Base-by-base conservation (phyloP, 2,888 invertebrate genomes). In the Clivina fossor region DNA sequence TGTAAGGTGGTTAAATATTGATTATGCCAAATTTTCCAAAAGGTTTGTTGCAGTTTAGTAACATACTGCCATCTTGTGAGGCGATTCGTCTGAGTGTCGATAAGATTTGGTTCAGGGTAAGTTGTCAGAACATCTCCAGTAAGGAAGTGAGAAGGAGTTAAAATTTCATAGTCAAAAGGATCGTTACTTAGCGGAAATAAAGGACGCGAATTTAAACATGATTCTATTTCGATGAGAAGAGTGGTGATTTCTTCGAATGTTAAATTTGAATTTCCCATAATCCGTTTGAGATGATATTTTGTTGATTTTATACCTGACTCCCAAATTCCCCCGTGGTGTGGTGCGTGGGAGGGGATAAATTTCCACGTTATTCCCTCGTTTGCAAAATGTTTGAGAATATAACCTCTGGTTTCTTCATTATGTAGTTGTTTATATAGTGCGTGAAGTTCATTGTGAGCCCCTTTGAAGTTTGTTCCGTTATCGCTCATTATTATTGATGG, bases 321-420 rank as follows among this genome's bases (percentile, higher is more conserved):
- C 64, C 38, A 61, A 4, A 43, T 8, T 24, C 20, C 43, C 2
- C 43, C 58, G 50, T 64, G 58, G 20, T 35, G 33, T 1, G 62
- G 62, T 9, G 62, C 49, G 13, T 30, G 19, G n/a, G 64, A 58
- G 3, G 63, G 61, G 37, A 60, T 63, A 35, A 64, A 66, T 7
- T 59, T 37, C 64, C 63, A 64, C 7, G 47, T 3, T 16, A 60
- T 47, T 3, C 35, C 22, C 22, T 44, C 15, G 5, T 19, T 28
- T 18, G 33, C 19, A 15, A 24, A 19, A 13, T 20, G 32, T 15
- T 38, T 22, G 28, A 33, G 33, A 11, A 49, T 49, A 5, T 38
- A 15, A 18, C 11, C 24, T 13, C 26, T 9, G 20, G 47, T 47
- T 4, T 30, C 26, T 38, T 49, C 11, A 7, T 7, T 38, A 16